These are phyloP conservation scores for Pogonomyrmex californicus DNA, from an alignment of 1,140 invertebrate genomes.

Conservation along the genomic window DNA sequence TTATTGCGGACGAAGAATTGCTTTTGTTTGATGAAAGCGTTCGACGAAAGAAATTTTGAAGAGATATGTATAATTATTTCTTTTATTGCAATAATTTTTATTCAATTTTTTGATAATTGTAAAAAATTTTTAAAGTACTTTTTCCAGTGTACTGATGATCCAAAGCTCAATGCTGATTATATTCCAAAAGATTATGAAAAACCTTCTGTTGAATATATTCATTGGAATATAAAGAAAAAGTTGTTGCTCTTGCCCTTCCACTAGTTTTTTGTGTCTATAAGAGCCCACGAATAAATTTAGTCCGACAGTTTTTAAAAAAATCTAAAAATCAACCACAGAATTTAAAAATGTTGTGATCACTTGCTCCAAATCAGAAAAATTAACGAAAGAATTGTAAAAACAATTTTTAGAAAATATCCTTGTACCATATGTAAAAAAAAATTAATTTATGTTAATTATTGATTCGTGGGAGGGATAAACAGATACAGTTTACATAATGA, in stretches of 20 bases:
- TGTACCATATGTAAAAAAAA: constrained; percentile 3
- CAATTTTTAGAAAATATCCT: neutral
- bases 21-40: neutral
- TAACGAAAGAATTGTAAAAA: constrained; percentile 36
- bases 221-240: neutral
- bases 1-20: neutral
- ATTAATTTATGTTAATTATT: no score
- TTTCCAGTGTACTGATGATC: neutral
- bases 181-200: neutral
- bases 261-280: constrained; percentile 56
- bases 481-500: no score
- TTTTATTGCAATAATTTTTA: constrained; percentile 3
- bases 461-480: no score
- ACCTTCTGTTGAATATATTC: neutral
- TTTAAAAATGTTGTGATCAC: constrained; percentile 59
- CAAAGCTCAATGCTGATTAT: neutral
- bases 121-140: neutral
- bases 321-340: constrained; percentile 22
- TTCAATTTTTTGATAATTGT: neutral
- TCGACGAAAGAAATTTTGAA: neutral
- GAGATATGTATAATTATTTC: neutral
- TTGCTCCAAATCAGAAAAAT: constrained; percentile 60
- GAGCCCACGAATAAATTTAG: constrained; percentile 56
- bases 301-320: constrained; percentile 24
- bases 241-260: constrained; percentile 19